These are phyloP conservation scores for Resseliella maxima DNA, from an alignment of 2,888 invertebrate species.

Conservation along the genomic window DNA sequence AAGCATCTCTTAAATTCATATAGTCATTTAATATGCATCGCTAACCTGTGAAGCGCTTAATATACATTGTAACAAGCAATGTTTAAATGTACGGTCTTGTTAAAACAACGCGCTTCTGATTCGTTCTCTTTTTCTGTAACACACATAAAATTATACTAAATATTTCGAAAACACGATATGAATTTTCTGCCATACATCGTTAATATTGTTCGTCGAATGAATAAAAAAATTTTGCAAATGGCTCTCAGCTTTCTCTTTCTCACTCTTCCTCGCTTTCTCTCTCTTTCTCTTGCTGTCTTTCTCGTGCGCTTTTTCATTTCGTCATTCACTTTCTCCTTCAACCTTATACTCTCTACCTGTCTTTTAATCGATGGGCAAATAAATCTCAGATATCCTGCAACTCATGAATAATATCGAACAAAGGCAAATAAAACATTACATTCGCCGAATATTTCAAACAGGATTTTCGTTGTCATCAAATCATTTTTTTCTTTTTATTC, in stretches of 20 bases:
- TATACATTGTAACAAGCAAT: constrained; percentile 37
- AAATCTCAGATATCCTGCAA: constrained; percentile 34
- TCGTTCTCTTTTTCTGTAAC: neutral
- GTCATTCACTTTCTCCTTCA: too few relatives aligned
- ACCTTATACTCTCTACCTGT: too few relatives aligned
- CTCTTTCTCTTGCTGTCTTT: neutral
- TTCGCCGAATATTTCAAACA: constrained; percentile 25
- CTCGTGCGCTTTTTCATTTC: neutral
- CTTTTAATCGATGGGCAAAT: constrained; percentile 20
- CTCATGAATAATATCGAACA: constrained; percentile 24
- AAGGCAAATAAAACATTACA: constrained; percentile 43
- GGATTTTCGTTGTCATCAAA: constrained; percentile 35
- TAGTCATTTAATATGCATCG: constrained; percentile 47
- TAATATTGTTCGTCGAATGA: constrained; percentile 30
- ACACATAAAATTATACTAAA: constrained; percentile 47
- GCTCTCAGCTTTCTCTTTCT: constrained; percentile 12
- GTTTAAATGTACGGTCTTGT: neutral
- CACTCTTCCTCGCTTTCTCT: neutral
- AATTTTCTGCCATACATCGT: constrained; percentile 6
- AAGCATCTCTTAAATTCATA: constrained; percentile 53
- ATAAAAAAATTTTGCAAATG: constrained; percentile 38
- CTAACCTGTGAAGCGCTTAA: constrained; percentile 42
- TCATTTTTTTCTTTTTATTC: neutral
- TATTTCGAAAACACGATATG: constrained; percentile 33
- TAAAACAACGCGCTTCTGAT: constrained; percentile 8